Evolutionary conservation across 1,140 invertebrate species (phyloP).

Genomic region (Bombus superbus): DNA sequence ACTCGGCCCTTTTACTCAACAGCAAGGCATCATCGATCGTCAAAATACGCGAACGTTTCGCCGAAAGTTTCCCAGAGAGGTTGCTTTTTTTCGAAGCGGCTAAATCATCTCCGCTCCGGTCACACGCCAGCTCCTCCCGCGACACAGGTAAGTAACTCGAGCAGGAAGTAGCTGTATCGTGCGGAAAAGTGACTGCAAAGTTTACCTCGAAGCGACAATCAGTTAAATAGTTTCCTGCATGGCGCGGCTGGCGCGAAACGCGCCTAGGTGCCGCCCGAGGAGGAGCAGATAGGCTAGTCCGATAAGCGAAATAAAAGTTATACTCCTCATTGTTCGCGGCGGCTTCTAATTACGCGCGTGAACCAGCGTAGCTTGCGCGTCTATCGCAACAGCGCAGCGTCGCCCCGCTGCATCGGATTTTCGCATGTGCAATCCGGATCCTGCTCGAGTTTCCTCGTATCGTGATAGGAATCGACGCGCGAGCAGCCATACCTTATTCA

Average conservation of each 20-base stretch:
- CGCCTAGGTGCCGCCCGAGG: conserved; percentile 39
- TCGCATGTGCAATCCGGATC: conserved; percentile 50
- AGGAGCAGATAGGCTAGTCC: conserved; percentile 70
- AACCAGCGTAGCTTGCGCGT: conserved; percentile 51
- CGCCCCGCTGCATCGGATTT: conserved; percentile 45
- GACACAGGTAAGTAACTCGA: conserved; percentile 61
- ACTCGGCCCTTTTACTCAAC: not conserved
- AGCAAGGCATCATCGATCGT: not conserved
- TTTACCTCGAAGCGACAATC: conserved; percentile 71
- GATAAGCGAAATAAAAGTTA: conserved; percentile 82
- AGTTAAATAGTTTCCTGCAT: conserved; percentile 71
- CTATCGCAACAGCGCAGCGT: conserved; percentile 42
- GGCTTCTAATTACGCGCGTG: conserved; percentile 79
- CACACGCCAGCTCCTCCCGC: conserved; percentile 51
- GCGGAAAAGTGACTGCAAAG: conserved; percentile 69
- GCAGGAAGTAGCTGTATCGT: conserved; percentile 60
- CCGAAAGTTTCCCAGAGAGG: not conserved
- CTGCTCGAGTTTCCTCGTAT: conserved; percentile 54
- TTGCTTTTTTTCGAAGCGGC: conserved; percentile 1
- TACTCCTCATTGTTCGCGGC: conserved; percentile 78
- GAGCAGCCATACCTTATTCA: conserved; percentile 36
- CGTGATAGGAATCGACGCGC: conserved; percentile 47
- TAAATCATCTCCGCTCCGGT: conserved; percentile 34
- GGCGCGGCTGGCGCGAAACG: conserved; percentile 49
- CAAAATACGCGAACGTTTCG: not conserved